Conservation (phyloP, 2,797 vertebrate genomes). For the Falco berigora region DNA sequence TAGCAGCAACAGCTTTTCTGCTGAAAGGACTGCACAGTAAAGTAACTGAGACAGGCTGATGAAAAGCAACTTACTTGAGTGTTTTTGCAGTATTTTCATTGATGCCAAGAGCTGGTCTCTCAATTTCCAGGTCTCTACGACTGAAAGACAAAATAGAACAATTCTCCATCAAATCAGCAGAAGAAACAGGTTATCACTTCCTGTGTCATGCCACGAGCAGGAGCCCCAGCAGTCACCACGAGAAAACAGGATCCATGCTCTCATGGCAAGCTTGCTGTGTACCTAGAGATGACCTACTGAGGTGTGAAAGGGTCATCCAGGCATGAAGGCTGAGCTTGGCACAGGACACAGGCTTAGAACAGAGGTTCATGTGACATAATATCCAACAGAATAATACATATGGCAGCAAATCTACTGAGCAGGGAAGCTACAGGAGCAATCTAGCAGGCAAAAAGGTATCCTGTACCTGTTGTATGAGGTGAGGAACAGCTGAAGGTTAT, state of each 20-base stretch:
- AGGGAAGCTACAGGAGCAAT: not conserved
- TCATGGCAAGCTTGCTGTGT: not conserved
- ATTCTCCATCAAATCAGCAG: not conserved
- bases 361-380: not conserved
- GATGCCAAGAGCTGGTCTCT: slow-evolving; percentile 82
- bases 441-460: not conserved
- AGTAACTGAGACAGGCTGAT: not conserved
- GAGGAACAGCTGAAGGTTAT: slow-evolving; percentile 89
- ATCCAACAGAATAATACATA: not conserved
- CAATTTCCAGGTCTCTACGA: slow-evolving; percentile 87
- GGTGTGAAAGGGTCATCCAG: not conserved
- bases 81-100: slow-evolving; percentile 81
- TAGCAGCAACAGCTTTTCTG: not conserved
- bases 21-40: not conserved
- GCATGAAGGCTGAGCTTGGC: not conserved
- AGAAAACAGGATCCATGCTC: not conserved
- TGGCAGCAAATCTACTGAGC: not conserved
- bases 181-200: not conserved
- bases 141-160: slow-evolving; percentile 68
- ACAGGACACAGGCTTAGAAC: not conserved
- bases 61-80: slow-evolving; percentile 80
- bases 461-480: slow-evolving; percentile 87
- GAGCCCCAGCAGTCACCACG: not conserved
- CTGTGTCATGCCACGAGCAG: not conserved
- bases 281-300: not conserved